A percentile compares a stretch with the other conserved stretches of the same genome.
Conservation (phyloP, 2,113 vertebrate genomes). For the Scytalopus superciliaris region DNA sequence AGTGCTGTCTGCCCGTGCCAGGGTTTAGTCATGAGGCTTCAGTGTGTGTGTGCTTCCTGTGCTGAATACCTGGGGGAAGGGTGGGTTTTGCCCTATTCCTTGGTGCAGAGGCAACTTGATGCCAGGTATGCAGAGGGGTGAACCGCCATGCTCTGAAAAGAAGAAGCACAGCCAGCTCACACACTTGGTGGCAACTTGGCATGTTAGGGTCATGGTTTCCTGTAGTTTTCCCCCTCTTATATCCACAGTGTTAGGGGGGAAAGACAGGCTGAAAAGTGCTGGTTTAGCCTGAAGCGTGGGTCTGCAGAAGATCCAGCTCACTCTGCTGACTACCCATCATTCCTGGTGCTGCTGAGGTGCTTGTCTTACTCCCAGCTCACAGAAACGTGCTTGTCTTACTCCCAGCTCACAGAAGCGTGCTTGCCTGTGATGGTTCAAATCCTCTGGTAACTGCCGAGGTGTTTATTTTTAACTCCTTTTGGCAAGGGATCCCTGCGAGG, state of each 20-base stretch:
- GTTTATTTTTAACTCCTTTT: background rate
- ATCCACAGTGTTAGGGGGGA: background rate
- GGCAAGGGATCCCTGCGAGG: background rate
- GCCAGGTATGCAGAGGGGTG: rapidly evolving
- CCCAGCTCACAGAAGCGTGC: too few relatives aligned
- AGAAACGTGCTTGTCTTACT: background rate
- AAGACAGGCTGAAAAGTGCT: background rate
- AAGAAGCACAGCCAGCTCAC: background rate
- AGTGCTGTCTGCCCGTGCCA: background rate
- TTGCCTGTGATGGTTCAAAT: too few relatives aligned
- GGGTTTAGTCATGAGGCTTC: background rate
- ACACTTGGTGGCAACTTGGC: background rate
- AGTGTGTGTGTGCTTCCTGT: background rate
- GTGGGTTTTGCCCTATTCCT: background rate
- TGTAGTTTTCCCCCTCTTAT: background rate
- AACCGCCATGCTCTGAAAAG: background rate
- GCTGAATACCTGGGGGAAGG: background rate
- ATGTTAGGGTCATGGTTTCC: background rate
- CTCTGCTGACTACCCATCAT: rapidly evolving
- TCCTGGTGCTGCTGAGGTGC: background rate
- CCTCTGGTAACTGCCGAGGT: background rate
- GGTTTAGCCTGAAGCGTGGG: background rate
- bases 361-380: background rate
- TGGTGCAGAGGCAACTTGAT: background rate
- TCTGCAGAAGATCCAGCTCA: background rate